phyloP scores from a whole-genome alignment of 2,797 vertebrate species.

The Micropoecilia bifurca region DNA sequence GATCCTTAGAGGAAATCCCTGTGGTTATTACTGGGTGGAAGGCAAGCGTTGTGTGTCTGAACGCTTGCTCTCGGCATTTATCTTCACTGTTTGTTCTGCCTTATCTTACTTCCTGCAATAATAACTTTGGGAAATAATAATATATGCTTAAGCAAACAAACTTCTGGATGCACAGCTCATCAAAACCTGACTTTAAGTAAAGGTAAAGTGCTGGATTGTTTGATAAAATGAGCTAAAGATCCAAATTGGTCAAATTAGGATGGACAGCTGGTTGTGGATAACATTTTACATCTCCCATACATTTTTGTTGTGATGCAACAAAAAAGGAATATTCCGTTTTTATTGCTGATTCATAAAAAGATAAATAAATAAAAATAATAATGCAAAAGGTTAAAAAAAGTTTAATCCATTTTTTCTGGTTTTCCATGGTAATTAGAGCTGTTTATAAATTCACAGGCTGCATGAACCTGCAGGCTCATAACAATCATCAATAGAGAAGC shows the following conservation, averaged over 20 bases:
- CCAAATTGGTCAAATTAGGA: conserved; percentile 56
- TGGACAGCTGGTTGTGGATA: conserved; percentile 40
- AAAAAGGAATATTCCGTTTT: conserved; percentile 6
- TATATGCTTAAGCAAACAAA: conserved; percentile 50
- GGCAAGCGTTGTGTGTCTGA: conserved; percentile 34
- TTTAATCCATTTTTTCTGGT: background rate
- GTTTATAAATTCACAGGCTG: background rate
- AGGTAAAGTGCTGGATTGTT: conserved; percentile 14
- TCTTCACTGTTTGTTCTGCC: conserved; percentile 36
- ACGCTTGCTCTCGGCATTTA: conserved; percentile 44
- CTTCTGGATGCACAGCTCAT: conserved; percentile 15
- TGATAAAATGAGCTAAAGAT: conserved; percentile 24
- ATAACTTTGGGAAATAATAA: conserved; percentile 49
- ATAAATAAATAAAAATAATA: background rate
- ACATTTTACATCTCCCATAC: conserved; percentile 36
- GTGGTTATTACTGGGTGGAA: conserved; percentile 22
- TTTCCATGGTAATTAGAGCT: background rate
- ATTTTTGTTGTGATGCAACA: conserved; percentile 4
- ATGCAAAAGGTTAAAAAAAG: background rate
- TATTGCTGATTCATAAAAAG: background rate
- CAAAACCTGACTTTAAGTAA: conserved; percentile 8
- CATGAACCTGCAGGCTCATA: background rate
- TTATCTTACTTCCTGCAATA: conserved; percentile 17
- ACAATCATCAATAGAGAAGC: background rate
- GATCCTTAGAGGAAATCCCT: conserved; percentile 39